phyloP scores from a whole-genome alignment of 2,113 vertebrate species.

The Psettodes erumei region DNA sequence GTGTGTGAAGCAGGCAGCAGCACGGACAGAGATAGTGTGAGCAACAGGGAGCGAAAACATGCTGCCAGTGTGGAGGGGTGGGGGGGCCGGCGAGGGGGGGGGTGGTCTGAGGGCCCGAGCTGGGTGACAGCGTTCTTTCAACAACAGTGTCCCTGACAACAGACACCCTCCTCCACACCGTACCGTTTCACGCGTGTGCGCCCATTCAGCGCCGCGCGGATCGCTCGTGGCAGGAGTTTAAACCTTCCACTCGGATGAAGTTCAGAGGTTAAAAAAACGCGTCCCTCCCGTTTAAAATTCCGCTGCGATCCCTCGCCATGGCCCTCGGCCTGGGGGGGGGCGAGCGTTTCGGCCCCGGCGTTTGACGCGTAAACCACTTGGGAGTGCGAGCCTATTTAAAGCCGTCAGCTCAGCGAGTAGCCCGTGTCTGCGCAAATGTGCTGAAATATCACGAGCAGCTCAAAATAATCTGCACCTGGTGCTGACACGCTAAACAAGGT shows the following conservation, averaged over 20 bases:
- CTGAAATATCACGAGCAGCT: conserved; percentile 81
- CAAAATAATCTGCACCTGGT: conserved; percentile 85
- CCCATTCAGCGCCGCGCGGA: no score
- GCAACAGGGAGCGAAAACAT: conserved; percentile 40
- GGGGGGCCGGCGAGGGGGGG: conserved; percentile 47
- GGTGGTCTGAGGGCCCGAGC: conserved; percentile 39
- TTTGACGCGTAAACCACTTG: conserved; percentile 74
- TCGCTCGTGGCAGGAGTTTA: background rate
- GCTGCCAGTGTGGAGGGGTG: conserved; percentile 5
- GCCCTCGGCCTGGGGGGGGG: no score
- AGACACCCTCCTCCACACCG: no score
- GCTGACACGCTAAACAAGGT: conserved; percentile 70
- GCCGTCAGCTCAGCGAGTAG: conserved; percentile 65
- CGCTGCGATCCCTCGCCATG: no score
- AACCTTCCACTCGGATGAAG: background rate
- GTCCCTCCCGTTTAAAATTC: no score
- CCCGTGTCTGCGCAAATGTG: conserved; percentile 75
- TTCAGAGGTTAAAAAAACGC: no score
- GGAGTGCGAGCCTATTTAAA: conserved; percentile 80
- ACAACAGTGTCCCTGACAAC: background rate
- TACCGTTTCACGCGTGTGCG: no score
- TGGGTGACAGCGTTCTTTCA: conserved; percentile 13
- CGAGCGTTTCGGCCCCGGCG: conserved; percentile 65
- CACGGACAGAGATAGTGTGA: conserved; percentile 42
- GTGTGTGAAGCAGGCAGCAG: conserved; percentile 40